Base-by-base conservation (phyloP, 2,113 vertebrate genomes). In the Notechis scutatus region DNA sequence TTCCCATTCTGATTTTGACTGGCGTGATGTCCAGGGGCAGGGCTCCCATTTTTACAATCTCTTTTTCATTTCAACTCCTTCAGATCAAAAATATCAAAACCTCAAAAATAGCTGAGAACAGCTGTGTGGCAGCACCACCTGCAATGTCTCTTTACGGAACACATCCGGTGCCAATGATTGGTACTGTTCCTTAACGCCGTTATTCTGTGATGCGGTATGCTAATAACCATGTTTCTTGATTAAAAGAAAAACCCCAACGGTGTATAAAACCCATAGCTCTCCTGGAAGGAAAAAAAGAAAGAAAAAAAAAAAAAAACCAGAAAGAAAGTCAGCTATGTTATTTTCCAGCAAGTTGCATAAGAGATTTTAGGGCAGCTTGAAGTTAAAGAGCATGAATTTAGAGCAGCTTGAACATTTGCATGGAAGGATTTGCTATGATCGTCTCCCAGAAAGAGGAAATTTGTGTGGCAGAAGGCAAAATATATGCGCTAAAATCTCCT, bases 151-250 rank as follows among this genome's bases (percentile, higher is more conserved):
- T 88, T 52, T 34, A 21, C 94, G 87, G 57, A 20, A 91, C 52
- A 91, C 88, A 86, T 93, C 57, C 29, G 5, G 34, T 91, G 24
- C 34, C 24, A 92, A 20, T 85, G 92, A 94, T 92, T 11, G 5
- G 0, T 21, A 91, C 89, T 87, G 94, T 92, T 34, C 21, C 92
- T 24, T 93, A 93, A 87, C 14, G 10, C 55, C 23, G 1, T n/a
- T 95, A 56, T 69, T 91, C 59, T 88, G 1, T 56, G 85, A 52
- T 29, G 85, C 3, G 29, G 7, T 12, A 39, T 57, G 85, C 81
- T 93, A 90, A 91, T 94, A 93, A 90, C 89, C 85, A 23, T 42
- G 20, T 90, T 93, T 91, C 55, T 88, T 95, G 56, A 64, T 88
- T 56, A 91, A 87, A 90, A 86, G 91, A 85, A 95, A 24, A 90